Evolutionary conservation across 2,113 vertebrate species (phyloP), one percentile per base, ranked within the genome.

Genomic region (Hipposideros armiger): DNA sequence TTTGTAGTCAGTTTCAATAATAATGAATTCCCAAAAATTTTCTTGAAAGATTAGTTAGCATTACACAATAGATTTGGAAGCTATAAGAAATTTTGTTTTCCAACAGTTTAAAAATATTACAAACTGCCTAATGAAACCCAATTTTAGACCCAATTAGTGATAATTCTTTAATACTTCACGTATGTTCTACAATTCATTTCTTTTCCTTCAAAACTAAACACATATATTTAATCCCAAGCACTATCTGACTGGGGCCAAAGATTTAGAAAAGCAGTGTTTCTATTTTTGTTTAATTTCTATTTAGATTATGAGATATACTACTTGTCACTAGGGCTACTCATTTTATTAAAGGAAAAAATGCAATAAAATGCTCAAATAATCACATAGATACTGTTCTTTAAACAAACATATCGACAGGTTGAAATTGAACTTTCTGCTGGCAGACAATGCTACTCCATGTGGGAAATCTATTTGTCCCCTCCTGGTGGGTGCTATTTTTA

Each of bases 251-350:
- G 16, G 32, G 2, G 28, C 4, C 88, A 83, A 94, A 73, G 17
- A 80, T 52, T 87, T 94, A 52, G 24, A 74, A 66, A 96, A 70
- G 6, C 20, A 64, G 7, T 58, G 26, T 69, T 78, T 90, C 9
- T 50, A 74, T 58, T 45, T 92, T 94, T 69, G 32, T 47, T 62
- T 80, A 80, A 76, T 52, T 89, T 94, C 26, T 13, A 45, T 74
- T 70, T 7, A 62, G 16, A 20, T 92, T 78, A 74, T 94, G 56
- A 87, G 24, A 56, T 52, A 42, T 47, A 76, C 32, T 60, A 20
- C 24, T 82, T 95, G 3, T 56, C 52, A 80, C 13, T 36, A 84
- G 2, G 32, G 24, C 74, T 83, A 67, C 20, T 73, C 26, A 69
- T 54, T 91, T 45, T 82, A 74, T 52, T 85, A 45, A 72, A 4